phyloP scores from a whole-genome alignment of 2,888 invertebrate genomes.

The Nineta flava region DNA sequence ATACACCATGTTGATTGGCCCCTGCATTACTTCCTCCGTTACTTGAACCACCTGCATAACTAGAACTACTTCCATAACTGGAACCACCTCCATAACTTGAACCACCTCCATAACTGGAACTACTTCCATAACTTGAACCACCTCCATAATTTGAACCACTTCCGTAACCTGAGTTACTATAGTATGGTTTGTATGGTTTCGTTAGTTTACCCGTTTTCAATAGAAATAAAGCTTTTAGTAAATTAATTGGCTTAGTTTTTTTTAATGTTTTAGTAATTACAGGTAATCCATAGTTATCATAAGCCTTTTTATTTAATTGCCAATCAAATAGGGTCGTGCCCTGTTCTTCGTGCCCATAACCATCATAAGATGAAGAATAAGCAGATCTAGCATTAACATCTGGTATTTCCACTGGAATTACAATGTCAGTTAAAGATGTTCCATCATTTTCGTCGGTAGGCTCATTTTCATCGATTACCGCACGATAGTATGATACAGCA shows the following conservation, averaged over 20 bases:
- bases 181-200: neutral
- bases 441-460: too few relatives aligned
- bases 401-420: neutral
- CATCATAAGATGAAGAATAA: neutral
- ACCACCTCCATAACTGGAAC: neutral
- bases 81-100: neutral
- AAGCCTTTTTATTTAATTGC: slow-evolving; percentile 1
- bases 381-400: neutral
- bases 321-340: neutral
- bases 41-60: neutral
- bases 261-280: slow-evolving; percentile 2
- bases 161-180: too few relatives aligned
- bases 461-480: too few relatives aligned
- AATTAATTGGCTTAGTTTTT: slow-evolving; percentile 1
- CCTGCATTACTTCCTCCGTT: neutral
- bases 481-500: too few relatives aligned
- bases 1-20: neutral
- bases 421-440: neutral
- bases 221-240: neutral
- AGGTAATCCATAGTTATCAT: neutral
- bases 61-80: neutral
- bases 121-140: neutral
- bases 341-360: neutral
- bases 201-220: neutral
- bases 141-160: too few relatives aligned